These are phyloP conservation scores for Hystrix brachyura DNA, from an alignment of 2,113 vertebrate genomes.

Conservation along the genomic window DNA sequence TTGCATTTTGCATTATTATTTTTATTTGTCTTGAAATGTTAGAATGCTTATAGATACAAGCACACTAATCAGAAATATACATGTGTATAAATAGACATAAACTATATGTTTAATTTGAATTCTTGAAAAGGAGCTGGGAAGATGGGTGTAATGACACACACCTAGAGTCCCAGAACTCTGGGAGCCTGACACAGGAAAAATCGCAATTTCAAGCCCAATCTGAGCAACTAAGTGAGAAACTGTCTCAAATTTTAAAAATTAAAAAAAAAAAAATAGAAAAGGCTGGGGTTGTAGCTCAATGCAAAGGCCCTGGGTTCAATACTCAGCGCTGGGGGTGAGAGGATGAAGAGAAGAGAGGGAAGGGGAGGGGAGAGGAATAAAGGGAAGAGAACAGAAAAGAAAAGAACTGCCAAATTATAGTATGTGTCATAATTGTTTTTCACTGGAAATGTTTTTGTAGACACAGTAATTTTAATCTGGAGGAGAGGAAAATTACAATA, in stretches of 20 bases:
- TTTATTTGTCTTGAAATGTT: conserved; percentile 17
- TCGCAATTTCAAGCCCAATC: too few relatives aligned
- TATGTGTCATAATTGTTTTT: not conserved
- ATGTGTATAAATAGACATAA: not conserved
- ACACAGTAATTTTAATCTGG: not conserved
- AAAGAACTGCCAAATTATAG: not conserved
- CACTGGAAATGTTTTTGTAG: not conserved
- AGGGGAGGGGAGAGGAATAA: too few relatives aligned
- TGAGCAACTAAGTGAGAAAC: too few relatives aligned
- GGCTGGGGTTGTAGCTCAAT: not conserved
- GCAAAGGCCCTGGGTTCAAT: too few relatives aligned
- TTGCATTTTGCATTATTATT: not conserved
- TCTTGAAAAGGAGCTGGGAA: not conserved
- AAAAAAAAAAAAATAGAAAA: too few relatives aligned
- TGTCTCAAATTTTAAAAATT: too few relatives aligned
- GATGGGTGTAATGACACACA: too few relatives aligned
- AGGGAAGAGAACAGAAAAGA: too few relatives aligned
- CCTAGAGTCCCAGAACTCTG: too few relatives aligned
- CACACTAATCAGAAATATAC: not conserved
- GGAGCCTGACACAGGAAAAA: too few relatives aligned
- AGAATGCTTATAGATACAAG: not conserved
- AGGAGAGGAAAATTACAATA: not conserved
- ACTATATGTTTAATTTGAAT: not conserved
- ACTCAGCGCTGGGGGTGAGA: too few relatives aligned
- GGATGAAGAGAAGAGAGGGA: too few relatives aligned